Base-by-base conservation (phyloP, 2,113 vertebrate genomes). In the Stigmatopora argus region DNA sequence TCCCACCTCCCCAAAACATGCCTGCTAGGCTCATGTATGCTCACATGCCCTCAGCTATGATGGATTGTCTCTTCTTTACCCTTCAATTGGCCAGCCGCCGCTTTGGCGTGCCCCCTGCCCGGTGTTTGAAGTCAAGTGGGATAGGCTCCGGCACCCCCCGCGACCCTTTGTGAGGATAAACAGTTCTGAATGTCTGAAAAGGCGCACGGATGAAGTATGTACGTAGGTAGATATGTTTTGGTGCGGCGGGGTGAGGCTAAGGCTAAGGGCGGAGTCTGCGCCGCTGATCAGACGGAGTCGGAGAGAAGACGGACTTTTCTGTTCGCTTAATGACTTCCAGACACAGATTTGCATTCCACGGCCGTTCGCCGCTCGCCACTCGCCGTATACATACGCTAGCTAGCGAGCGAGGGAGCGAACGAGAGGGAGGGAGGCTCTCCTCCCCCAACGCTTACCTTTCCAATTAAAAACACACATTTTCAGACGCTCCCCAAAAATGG, bases 321-420 rank as follows among this genome's bases (percentile, higher is more conserved):
- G 79, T 87, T 73, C 63, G 49, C 62, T 64, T 89, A 86, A 89
- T 86, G 68, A 71, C 70, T 89, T 86, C 87, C 87, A 87, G 87
- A 86, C 78, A 67, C 64, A 80, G 67, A 78, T 86, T 84, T 86
- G 67, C 80, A 84, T 85, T 85, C 83, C 79, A 63, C 23, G 31
- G 48, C 76, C 60, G 21, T 72, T n/a, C 67, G 60, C 56, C 23
- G 21, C 18, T 57, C 26, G 60, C 56, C 23, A 17, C 18, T 57
- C 26, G 1, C 26, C 26, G 26, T 31, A 31, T 31, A 31, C 26
- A 35, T 34, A 19, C 41, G 47, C n/a, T n/a, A n/a, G n/a, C n/a
- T n/a, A n/a, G n/a, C n/a, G n/a, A n/a, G n/a, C n/a, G n/a, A n/a
- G n/a, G n/a, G n/a, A n/a, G n/a, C n/a, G n/a, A n/a, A n/a, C n/a